Evolutionary conservation across 1,140 invertebrate genomes (phyloP), one percentile per base, ranked within the genome.

Genomic region (Drosophila lowei): DNA sequence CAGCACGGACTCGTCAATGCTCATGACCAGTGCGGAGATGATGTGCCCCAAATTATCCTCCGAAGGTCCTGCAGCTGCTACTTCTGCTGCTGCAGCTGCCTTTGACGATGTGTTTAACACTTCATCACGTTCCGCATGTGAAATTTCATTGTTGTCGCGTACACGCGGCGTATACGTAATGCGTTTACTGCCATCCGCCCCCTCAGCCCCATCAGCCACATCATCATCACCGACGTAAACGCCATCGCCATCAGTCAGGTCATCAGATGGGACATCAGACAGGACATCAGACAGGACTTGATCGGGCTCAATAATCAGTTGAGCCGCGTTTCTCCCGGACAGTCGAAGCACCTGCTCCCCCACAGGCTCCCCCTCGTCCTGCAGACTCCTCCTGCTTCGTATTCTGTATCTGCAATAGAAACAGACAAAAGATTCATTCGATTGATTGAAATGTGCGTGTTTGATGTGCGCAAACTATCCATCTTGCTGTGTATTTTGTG

Each of bases 1-100:
- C 55, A 93, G 80, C 30, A 89, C 90, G 46, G 81, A 75, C 50
- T 90, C 88, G 63, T 90, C 89, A 67, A 90, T 85, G 66, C 81
- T 71, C 64, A 64, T 50, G 43, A 90, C 66, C 48, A 89, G 30
- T 44, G 73, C 11, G 61, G 52, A 23, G 16, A 88, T 41, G 16
- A 76, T 47, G 47, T 83, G 60, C 34, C 71, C 77, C 30, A 61
- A 77, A 88, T 78, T 58, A 62, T 77, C 66, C 23, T 55, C 50
- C 34, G 11, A 54, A 53, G 30, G 18, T 21, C 9, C 15, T 11
- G 16, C 47, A 38, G 15, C 16, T 23, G 11, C 16, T 23, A 8
- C 4, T 47, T 13, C 18, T n/a, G n/a, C 0, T 21, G n/a, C 1
- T 16, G 21, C 23, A 15, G 4, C 44, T 34, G n/a, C 11, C 55